Base-by-base conservation (phyloP, 2,888 invertebrate genomes). In the Adelognathus sp. region DNA sequence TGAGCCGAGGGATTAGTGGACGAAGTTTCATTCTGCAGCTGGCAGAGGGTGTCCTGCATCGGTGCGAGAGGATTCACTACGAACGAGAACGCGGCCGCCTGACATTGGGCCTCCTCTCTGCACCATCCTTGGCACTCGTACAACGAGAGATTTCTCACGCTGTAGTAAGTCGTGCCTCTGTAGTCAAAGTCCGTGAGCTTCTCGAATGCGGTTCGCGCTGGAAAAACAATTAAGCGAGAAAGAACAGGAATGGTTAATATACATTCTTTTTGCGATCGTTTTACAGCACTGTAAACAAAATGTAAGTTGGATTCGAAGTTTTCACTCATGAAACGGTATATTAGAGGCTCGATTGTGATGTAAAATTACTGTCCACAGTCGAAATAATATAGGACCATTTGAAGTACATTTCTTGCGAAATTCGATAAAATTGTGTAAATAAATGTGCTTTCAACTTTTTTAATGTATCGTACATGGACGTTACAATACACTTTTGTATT, bases 91-190 rank as follows among this genome's bases (percentile, higher is more conserved):
- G 97, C 96, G 3, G 97, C 98, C 1, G 98, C 97, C 88, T 96
- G 97, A 88, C 98, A 98, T 88, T 97, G 97, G 0, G 96, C 95
- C 87, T 98, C 98, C 90, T 98, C 97, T 61, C 97, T 94, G 91
- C 98, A 98, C 98, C 98, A 98, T 33, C 97, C 97, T 90, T 98
- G 97, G 91, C 98, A 98, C 92, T 98, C 98, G 93, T 97, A 97
- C 56, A 98, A 93, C 14, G 97, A 97, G 50, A 98, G 93, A 92
- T 98, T 98, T 90, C 97, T 95, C 67, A 97, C 97, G 67, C 96
- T 97, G 92, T 97, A 98, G 91, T 98, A 98, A 44, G 97, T 97
- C 73, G 95, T 97, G 66, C 98, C 98, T 70, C 96, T 93, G 92
- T 97, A 98, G 92, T 98, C 98, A 87, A 95, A 95, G 91, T 98